These are phyloP conservation scores for Toxotes chatareus DNA, from an alignment of 2,113 vertebrate species.

Conservation along the genomic window DNA sequence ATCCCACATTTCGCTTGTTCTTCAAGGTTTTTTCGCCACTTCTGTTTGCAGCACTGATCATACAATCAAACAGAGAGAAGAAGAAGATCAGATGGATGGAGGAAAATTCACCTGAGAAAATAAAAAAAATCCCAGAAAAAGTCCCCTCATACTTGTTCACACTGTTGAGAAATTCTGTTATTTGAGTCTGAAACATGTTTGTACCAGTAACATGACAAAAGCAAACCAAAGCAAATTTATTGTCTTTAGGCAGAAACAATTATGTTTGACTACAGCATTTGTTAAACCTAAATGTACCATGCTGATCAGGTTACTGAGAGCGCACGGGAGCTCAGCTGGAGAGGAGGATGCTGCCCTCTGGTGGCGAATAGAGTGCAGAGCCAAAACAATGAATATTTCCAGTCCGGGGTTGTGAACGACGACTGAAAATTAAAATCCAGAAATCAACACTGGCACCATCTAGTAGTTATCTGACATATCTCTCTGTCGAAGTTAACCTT, in stretches of 20 bases:
- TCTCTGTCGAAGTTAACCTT: not conserved
- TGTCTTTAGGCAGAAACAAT: not conserved
- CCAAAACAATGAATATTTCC: not conserved
- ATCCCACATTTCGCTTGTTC: not conserved
- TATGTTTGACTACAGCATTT: not conserved
- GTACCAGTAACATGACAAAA: not conserved
- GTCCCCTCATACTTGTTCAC: not conserved
- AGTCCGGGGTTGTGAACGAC: not conserved
- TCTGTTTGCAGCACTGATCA: not conserved
- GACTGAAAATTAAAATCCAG: not conserved
- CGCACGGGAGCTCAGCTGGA: too few relatives aligned
- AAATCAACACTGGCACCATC: not conserved
- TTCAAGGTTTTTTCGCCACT: not conserved
- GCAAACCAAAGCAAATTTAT: not conserved
- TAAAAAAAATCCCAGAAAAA: not conserved
- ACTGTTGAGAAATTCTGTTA: not conserved
- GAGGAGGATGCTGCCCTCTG: constrained; percentile 30
- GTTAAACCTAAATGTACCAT: not conserved
- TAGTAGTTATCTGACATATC: not conserved
- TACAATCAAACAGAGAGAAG: not conserved
- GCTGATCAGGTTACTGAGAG: not conserved
- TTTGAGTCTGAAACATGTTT: not conserved
- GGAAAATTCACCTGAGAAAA: not conserved
- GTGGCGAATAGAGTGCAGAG: not conserved
- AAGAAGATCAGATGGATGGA: not conserved